phyloP scores from a whole-genome alignment of 2,797 vertebrate genomes.

The Pyrocephalus nanus region DNA sequence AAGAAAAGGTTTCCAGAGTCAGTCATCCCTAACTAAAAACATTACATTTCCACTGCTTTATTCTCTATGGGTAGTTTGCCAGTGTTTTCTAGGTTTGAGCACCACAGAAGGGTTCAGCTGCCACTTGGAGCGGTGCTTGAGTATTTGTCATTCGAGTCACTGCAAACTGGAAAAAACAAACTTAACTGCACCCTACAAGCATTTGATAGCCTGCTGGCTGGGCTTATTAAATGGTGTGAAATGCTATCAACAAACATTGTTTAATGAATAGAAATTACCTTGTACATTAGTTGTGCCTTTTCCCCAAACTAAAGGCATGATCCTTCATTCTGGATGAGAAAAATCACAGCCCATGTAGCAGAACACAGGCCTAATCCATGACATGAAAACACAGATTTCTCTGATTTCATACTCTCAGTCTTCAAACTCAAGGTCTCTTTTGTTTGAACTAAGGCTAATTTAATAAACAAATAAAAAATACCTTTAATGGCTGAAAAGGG shows the following conservation, averaged over 20 bases:
- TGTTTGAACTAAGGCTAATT: background rate
- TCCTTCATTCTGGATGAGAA: background rate
- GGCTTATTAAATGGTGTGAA: background rate
- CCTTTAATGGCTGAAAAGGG: background rate
- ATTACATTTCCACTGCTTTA: background rate
- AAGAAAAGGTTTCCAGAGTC: background rate
- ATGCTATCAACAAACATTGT: background rate
- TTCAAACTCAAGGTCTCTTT: background rate
- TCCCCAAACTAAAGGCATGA: background rate
- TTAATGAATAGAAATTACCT: background rate
- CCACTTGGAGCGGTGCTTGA: background rate
- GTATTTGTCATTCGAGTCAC: background rate
- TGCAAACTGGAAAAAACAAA: background rate
- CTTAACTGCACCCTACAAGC: background rate
- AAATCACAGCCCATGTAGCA: background rate
- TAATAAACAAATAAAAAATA: background rate
- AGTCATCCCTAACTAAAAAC: background rate
- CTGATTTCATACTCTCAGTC: background rate
- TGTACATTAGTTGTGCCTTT: background rate
- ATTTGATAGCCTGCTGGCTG: background rate
- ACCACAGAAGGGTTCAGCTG: background rate
- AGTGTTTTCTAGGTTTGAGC: background rate
- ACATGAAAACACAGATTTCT: background rate
- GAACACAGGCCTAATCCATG: background rate
- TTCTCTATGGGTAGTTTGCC: background rate